Percentiles rank a stretch among this genome's conserved stretches.
These are phyloP conservation scores for Silvanus unidentatus DNA, from an alignment of 2,888 invertebrate genomes.

Conservation along the genomic window DNA sequence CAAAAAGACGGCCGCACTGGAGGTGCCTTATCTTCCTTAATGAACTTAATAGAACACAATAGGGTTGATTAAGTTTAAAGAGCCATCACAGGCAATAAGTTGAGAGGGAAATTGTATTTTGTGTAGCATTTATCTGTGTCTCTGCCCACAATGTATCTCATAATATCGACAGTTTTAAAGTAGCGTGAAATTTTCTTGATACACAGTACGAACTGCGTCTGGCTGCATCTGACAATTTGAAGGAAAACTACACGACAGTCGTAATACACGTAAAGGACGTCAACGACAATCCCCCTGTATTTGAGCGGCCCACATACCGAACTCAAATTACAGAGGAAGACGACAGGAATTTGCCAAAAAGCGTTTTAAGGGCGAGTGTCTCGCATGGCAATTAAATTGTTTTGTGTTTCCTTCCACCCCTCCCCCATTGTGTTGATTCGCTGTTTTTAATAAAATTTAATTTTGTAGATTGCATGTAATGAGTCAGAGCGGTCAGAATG, in stretches of 20 bases:
- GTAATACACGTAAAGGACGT: conserved; percentile 97
- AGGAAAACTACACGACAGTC: conserved; percentile 95
- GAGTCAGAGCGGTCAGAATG: not conserved
- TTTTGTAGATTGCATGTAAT: not conserved
- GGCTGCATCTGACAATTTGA: conserved; percentile 92
- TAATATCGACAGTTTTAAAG: too few species aligned
- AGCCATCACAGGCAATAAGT: too few species aligned
- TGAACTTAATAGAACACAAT: too few species aligned
- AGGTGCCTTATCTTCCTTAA: too few species aligned
- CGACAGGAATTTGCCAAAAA: conserved; percentile 88
- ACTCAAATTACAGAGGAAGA: conserved; percentile 96
- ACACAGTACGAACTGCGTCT: conserved; percentile 84
- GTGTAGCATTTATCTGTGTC: too few species aligned
- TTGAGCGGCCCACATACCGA: conserved; percentile 89
- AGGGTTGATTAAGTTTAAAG: too few species aligned
- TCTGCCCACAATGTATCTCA: too few species aligned
- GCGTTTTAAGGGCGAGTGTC: conserved; percentile 74
- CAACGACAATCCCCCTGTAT: conserved; percentile 96
- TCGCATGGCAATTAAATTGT: conserved; percentile 14
- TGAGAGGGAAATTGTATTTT: too few species aligned
- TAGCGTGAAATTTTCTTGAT: not conserved
- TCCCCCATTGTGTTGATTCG: conserved; percentile 9
- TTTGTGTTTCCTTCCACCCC: conserved; percentile 17
- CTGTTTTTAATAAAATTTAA: conserved; percentile 10
- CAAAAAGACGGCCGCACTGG: too few species aligned